phyloP scores from a whole-genome alignment of 1,140 invertebrate species.

The Metopolophium dirhodum region DNA sequence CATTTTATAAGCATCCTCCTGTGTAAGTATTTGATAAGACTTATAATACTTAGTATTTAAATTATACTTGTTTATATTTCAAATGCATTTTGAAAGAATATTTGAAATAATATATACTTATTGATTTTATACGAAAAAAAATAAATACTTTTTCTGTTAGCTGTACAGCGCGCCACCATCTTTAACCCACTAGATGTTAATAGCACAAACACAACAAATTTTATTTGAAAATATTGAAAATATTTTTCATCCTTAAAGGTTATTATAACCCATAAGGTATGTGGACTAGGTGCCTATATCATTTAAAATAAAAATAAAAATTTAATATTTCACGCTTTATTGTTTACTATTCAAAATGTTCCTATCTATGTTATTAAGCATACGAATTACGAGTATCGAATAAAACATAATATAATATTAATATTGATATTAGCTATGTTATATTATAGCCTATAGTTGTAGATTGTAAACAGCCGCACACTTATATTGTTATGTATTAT shows the following conservation, averaged over 20 bases:
- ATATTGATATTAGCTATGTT: not conserved
- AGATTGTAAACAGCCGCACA: not conserved
- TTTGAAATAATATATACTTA: not conserved
- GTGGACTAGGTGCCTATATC: too few relatives aligned
- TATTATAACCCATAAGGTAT: too few relatives aligned
- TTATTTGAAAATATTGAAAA: rapidly evolving
- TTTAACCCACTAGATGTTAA: not conserved
- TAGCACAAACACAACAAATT: not conserved
- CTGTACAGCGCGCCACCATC: not conserved
- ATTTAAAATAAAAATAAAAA: too few relatives aligned
- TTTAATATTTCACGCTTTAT: too few relatives aligned
- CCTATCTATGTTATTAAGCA: not conserved
- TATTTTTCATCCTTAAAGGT: not conserved
- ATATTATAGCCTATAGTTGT: not conserved
- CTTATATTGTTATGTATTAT: not conserved
- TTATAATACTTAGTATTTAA: too few relatives aligned
- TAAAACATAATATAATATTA: not conserved
- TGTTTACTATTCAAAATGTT: not conserved
- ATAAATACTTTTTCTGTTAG: not conserved
- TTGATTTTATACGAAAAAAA: not conserved
- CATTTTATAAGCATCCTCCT: too few relatives aligned
- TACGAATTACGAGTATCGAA: not conserved
- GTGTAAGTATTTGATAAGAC: too few relatives aligned
- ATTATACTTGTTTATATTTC: too few relatives aligned
- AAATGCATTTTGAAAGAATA: too few relatives aligned